These are phyloP conservation scores for Erannis defoliaria DNA, from an alignment of 2,888 invertebrate species.

Conservation along the genomic window DNA sequence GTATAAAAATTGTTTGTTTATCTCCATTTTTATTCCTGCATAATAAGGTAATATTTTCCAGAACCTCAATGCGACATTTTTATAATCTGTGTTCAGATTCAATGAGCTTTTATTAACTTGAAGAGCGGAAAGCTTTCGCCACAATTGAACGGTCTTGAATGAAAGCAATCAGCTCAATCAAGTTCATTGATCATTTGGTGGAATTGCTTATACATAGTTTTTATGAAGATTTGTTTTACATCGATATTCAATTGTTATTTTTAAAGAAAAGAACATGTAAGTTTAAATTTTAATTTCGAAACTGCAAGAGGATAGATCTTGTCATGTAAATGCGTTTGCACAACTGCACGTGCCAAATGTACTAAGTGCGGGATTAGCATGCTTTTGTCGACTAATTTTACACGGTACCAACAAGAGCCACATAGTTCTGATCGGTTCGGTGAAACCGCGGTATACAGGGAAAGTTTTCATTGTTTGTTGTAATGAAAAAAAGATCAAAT, in stretches of 20 bases:
- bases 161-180: conserved; percentile 31
- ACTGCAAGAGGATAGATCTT: conserved; percentile 17
- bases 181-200: conserved; percentile 26
- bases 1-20: background rate
- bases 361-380: conserved; percentile 30
- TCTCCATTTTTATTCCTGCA: background rate
- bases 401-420: conserved; percentile 27
- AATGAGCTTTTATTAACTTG: conserved; percentile 17
- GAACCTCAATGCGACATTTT: background rate
- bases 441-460: conserved; percentile 45
- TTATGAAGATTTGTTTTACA: background rate
- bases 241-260: conserved; percentile 7
- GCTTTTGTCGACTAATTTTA: conserved; percentile 31
- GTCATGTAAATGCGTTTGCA: conserved; percentile 27
- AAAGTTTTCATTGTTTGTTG: conserved; percentile 46
- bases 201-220: conserved; percentile 4
- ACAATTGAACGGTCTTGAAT: conserved; percentile 28
- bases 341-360: conserved; percentile 27
- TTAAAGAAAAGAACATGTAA: background rate
- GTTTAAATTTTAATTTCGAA: conserved; percentile 7
- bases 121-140: conserved; percentile 12
- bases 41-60: background rate
- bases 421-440: conserved; percentile 42
- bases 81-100: conserved; percentile 10
- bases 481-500: conserved; percentile 49